phyloP scores from a whole-genome alignment of 2,888 invertebrate genomes.

The Metallyticus violacea region DNA sequence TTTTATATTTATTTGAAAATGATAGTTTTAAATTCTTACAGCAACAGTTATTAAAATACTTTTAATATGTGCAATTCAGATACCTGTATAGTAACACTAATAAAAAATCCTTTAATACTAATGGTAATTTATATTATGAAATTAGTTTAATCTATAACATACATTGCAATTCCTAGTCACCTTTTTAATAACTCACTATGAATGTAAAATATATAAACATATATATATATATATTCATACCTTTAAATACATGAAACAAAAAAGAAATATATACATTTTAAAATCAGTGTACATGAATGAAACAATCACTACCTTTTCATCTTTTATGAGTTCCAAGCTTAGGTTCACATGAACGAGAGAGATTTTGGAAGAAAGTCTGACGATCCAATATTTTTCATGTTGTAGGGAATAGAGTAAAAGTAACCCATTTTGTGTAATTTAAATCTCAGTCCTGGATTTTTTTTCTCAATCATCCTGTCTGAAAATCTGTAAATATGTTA shows the following conservation, averaged over 20 bases:
- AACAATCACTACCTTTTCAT: neutral
- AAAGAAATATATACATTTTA: neutral
- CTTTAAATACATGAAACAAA: neutral
- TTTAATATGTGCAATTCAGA: neutral
- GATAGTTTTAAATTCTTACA: neutral
- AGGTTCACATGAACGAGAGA: neutral
- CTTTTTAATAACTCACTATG: neutral
- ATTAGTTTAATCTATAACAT: neutral
- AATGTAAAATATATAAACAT: neutral
- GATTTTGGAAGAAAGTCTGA: slow-evolving; percentile 10
- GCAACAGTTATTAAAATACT: neutral
- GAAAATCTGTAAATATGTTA: neutral
- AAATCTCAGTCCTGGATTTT: neutral
- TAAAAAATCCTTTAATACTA: neutral
- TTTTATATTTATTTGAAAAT: neutral
- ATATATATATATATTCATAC: slow-evolving; percentile 2
- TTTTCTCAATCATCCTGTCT: neutral
- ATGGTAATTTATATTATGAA: neutral
- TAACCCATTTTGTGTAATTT: neutral
- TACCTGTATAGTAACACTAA: too few species aligned
- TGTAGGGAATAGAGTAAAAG: neutral
- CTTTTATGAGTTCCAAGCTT: neutral
- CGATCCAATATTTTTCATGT: slow-evolving; percentile 2
- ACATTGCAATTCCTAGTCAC: slow-evolving; percentile 4
- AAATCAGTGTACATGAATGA: neutral